Conservation (phyloP, 2,888 invertebrate genomes). For the Mechanitis messenoides region DNA sequence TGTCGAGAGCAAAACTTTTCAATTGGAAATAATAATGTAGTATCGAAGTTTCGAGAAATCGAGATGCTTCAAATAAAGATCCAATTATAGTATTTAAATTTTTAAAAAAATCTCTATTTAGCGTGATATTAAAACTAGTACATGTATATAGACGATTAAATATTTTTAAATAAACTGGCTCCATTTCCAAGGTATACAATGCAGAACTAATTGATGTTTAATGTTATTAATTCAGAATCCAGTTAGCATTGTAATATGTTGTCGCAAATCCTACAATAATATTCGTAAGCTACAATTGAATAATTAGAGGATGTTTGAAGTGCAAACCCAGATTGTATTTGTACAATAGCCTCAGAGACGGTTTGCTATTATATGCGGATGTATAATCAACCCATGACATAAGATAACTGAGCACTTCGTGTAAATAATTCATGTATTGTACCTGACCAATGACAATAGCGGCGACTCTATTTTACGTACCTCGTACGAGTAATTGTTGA, state of each 20-base stretch:
- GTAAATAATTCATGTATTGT: constrained; percentile 24
- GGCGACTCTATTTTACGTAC: background rate
- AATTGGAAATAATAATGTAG: background rate
- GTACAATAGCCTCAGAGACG: constrained; percentile 34
- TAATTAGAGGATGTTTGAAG: constrained; percentile 58
- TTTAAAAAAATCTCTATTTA: no score
- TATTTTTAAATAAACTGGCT: no score
- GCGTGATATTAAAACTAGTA: no score
- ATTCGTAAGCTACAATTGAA: constrained; percentile 46
- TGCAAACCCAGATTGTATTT: constrained; percentile 54
- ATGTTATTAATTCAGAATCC: constrained; percentile 5
- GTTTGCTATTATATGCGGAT: constrained; percentile 12
- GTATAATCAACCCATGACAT: constrained; percentile 17
- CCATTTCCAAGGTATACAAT: background rate
- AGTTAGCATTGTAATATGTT: constrained; percentile 15
- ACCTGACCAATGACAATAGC: background rate
- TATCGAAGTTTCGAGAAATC: no score
- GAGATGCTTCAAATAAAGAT: no score
- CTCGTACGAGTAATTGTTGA: background rate
- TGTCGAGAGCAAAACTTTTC: constrained; percentile 3
- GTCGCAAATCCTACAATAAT: constrained; percentile 28
- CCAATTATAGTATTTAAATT: no score
- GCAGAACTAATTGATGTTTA: constrained; percentile 2
- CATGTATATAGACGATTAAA: no score
- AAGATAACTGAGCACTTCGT: constrained; percentile 12